Percentiles rank a stretch among this genome's conserved stretches.
phyloP scores from a whole-genome alignment of 2,888 invertebrate genomes.

The Agelastica alni region DNA sequence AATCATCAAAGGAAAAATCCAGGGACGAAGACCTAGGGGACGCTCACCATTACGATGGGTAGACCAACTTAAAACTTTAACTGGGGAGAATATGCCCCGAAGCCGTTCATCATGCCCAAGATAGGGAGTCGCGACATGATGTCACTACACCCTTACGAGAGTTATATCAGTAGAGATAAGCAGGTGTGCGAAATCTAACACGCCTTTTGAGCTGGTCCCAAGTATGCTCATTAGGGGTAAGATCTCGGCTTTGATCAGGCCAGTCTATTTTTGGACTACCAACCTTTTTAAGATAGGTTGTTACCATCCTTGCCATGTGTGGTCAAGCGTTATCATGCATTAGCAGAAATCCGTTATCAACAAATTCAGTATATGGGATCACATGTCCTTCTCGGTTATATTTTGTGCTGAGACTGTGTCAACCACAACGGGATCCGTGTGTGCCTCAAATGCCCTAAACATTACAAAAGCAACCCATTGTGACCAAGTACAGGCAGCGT shows the following conservation, averaged over 20 bases:
- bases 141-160: no score
- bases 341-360: constrained; percentile 11
- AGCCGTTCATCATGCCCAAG: no score
- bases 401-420: no score
- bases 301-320: constrained; percentile 18
- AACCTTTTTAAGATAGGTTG: constrained; percentile 22
- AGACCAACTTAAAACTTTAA: no score
- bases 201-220: constrained; percentile 6
- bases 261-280: constrained; percentile 25
- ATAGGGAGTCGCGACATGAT: no score
- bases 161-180: no score
- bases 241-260: constrained; percentile 23
- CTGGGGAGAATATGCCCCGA: no score
- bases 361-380: background rate
- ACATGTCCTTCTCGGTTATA: background rate
- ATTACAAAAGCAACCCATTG: background rate
- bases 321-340: constrained; percentile 10
- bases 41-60: no score
- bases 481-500: background rate
- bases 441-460: background rate
- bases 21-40: no score
- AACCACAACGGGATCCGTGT: no score
- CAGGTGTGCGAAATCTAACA: background rate
- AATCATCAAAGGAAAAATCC: no score
- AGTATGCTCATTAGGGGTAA: constrained; percentile 23